Percentiles rank a stretch among this genome's conserved stretches.
Conservation (phyloP, 2,113 vertebrate genomes). For the Crotalus horridus region DNA sequence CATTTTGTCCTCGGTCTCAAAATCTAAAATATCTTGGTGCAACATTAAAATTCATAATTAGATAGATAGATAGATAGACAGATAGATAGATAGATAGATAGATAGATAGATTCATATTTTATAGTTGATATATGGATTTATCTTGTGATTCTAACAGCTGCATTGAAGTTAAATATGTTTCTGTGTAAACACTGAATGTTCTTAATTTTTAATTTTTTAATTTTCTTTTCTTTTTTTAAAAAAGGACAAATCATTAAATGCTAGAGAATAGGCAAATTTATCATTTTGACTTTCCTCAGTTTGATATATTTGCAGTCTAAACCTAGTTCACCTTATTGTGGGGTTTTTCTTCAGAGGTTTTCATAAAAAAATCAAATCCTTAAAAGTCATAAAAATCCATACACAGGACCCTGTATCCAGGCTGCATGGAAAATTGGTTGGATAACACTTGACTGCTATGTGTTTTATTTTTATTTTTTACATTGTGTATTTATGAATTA, state of each 20-base stretch:
- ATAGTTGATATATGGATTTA: too few relatives aligned
- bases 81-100: background rate
- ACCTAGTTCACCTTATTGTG: background rate
- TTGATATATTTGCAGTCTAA: background rate
- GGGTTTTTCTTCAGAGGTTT: background rate
- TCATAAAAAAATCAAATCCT: background rate
- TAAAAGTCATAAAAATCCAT: background rate
- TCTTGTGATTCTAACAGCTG: background rate
- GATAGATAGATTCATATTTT: background rate
- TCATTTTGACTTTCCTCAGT: background rate
- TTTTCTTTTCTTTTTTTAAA: background rate
- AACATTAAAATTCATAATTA: background rate
- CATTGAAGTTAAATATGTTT: background rate
- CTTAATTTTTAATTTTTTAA: background rate
- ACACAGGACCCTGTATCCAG: background rate
- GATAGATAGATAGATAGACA: background rate
- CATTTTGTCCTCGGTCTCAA: background rate
- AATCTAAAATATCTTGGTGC: background rate
- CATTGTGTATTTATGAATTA: background rate
- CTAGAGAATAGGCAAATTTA: background rate
- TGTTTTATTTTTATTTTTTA: background rate
- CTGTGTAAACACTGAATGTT: background rate
- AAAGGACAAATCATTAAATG: background rate
- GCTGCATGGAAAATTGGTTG: background rate
- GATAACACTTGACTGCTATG: background rate